These are phyloP conservation scores for Anthopleura sola DNA, from an alignment of 64 coral and sea anemone genomes.

Conservation along the genomic window DNA sequence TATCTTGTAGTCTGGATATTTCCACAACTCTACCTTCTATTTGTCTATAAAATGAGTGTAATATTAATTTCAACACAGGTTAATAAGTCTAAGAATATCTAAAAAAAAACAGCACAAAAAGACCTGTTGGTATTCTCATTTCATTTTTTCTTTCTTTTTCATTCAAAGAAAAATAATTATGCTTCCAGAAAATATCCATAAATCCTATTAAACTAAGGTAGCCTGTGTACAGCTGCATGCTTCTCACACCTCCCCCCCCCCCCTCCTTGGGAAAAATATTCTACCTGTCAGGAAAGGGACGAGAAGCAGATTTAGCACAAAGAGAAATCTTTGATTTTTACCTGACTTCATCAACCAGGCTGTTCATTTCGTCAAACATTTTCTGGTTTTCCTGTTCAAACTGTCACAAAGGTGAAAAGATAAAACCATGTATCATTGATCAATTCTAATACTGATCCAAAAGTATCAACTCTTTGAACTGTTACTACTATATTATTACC, in stretches of 20 bases:
- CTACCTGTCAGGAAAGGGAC: too few relatives aligned
- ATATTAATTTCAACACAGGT: background rate
- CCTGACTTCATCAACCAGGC: slow-evolving; percentile 96
- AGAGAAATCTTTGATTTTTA: background rate
- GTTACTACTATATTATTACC: slow-evolving; percentile 27
- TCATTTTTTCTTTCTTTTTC: too few relatives aligned
- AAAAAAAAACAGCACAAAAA: too few relatives aligned
- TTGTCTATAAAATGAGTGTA: slow-evolving; percentile 43
- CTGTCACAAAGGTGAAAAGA: slow-evolving; percentile 27
- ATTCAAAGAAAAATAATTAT: too few relatives aligned
- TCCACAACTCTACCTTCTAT: slow-evolving; percentile 98
- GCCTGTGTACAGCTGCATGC: too few relatives aligned
- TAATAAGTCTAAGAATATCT: background rate
- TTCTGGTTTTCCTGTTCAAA: slow-evolving; percentile 97
- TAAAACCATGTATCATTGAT: background rate
- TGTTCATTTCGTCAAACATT: slow-evolving; percentile 96
- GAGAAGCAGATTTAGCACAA: background rate
- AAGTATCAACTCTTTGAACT: too few relatives aligned
- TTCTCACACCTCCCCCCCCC: too few relatives aligned
- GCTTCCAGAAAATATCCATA: too few relatives aligned
- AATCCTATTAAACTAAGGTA: too few relatives aligned
- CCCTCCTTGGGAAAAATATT: too few relatives aligned
- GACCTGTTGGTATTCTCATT: too few relatives aligned
- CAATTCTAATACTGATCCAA: too few relatives aligned
- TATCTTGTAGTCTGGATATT: slow-evolving; percentile 89